A percentile compares a stretch with the other conserved stretches of the same genome.
Conservation (phyloP, 2,888 invertebrate genomes). For the Macrophya annulata region DNA sequence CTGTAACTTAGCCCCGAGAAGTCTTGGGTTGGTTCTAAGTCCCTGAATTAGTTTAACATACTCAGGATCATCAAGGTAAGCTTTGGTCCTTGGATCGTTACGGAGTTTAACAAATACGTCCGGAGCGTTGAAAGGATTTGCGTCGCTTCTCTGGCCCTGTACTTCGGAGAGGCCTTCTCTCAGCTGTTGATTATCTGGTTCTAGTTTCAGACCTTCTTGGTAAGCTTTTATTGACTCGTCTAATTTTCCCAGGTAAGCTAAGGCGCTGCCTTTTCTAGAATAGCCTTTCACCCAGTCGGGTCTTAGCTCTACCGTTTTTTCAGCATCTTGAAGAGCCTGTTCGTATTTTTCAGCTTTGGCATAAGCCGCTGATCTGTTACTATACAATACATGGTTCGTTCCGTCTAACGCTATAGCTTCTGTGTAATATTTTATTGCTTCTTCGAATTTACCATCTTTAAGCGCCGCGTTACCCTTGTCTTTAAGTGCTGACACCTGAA, state of each 20-base stretch:
- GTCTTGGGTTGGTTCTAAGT: constrained; percentile 85
- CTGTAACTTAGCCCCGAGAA: constrained; percentile 80
- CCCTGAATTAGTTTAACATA: constrained; percentile 85
- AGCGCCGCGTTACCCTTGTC: constrained; percentile 94
- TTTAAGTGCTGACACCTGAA: constrained; percentile 90
- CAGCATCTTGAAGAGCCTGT: constrained; percentile 91
- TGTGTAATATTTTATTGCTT: constrained; percentile 90
- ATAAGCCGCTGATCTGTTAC: constrained; percentile 95
- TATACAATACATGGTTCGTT: constrained; percentile 93
- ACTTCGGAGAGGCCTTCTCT: constrained; percentile 86
- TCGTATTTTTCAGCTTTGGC: constrained; percentile 89
- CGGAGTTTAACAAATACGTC: constrained; percentile 84
- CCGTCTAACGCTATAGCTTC: constrained; percentile 91
- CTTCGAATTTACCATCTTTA: constrained; percentile 88
- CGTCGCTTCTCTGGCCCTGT: constrained; percentile 71
- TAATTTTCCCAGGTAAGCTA: constrained; percentile 87
- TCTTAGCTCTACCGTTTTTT: constrained; percentile 90
- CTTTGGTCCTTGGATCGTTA: constrained; percentile 86
- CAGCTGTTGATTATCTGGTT: constrained; percentile 88
- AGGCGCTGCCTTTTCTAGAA: constrained; percentile 93
- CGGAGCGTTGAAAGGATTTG: constrained; percentile 82
- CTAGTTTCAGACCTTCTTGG: constrained; percentile 86
- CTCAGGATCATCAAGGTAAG: constrained; percentile 88
- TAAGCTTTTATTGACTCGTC: constrained; percentile 91
- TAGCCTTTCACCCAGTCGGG: constrained; percentile 94